A percentile compares a stretch with the other conserved stretches of the same genome.
These are phyloP conservation scores for Trachymyrmex cornetzi DNA, from an alignment of 1,140 invertebrate species.

Conservation along the genomic window DNA sequence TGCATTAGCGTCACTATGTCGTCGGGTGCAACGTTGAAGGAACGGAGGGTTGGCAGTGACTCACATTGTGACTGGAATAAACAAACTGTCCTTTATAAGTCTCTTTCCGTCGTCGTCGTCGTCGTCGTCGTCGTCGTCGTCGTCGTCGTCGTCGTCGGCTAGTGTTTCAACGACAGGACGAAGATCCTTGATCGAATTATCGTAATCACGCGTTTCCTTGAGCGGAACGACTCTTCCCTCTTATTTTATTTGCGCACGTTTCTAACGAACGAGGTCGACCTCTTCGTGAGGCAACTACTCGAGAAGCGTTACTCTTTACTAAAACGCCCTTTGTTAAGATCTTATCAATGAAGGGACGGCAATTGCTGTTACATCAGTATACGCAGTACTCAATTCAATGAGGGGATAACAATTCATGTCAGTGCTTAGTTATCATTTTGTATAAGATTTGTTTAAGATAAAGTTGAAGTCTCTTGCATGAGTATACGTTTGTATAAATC, in stretches of 20 bases:
- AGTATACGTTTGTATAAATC: neutral
- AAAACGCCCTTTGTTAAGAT: constrained; percentile 42
- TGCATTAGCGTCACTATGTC: constrained; percentile 81
- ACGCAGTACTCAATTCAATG: neutral
- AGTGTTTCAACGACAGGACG: constrained; percentile 66
- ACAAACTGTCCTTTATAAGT: constrained; percentile 79
- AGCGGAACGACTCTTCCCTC: constrained; percentile 63
- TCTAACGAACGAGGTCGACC: constrained; percentile 5
- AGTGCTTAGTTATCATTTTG: constrained; percentile 2
- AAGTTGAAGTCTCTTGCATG: neutral
- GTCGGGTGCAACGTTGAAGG: constrained; percentile 74
- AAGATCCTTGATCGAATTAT: constrained; percentile 78
- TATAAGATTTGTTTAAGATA: neutral
- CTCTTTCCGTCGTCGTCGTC: constrained; percentile 41
- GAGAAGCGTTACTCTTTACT: constrained; percentile 49
- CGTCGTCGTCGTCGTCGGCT: neutral
- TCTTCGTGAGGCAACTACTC: constrained; percentile 69
- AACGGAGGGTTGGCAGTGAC: constrained; percentile 75
- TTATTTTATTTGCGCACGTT: constrained; percentile 76
- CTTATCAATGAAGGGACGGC: neutral
- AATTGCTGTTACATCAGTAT: constrained; percentile 48
- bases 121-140: no score
- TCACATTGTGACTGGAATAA: constrained; percentile 84
- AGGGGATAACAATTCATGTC: neutral
- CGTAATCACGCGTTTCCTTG: constrained; percentile 73